phyloP scores from a whole-genome alignment of 2,113 vertebrate genomes.

The Pagrus major region DNA sequence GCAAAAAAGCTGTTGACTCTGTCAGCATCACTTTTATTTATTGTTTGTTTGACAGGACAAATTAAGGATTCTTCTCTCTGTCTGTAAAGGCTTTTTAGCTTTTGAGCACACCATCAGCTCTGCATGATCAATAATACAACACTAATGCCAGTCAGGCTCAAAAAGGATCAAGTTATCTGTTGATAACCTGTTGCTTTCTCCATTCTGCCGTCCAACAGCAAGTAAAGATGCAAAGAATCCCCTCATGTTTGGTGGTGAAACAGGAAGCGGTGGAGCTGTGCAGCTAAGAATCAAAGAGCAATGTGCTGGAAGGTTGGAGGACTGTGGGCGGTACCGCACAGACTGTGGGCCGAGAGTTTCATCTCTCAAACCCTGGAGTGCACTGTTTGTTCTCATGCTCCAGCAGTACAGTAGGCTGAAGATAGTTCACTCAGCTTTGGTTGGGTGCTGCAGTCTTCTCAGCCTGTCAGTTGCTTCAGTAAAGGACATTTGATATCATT shows the following conservation, averaged over 20 bases:
- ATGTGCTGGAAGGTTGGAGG: conserved; percentile 15
- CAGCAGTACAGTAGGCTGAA: conserved; percentile 10
- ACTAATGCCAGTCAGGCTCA: neutral
- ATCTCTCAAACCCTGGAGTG: neutral
- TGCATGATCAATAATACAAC: conserved; percentile 1
- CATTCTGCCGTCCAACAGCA: neutral
- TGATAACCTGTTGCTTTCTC: neutral
- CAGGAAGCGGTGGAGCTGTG: neutral
- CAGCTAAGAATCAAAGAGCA: neutral
- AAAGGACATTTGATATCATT: no score
- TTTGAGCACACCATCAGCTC: conserved; percentile 13
- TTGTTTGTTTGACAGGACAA: conserved; percentile 15
- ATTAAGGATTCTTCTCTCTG: neutral
- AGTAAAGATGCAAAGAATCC: neutral
- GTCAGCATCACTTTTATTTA: conserved; percentile 30
- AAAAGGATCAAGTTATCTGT: conserved; percentile 12
- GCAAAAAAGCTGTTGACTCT: conserved; percentile 15
- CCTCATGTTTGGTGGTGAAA: neutral
- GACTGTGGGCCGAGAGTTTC: conserved; percentile 15
- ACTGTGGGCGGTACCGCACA: conserved; percentile 9
- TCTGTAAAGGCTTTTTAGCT: neutral
- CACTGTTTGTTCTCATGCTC: neutral
- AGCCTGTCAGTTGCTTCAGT: no score
- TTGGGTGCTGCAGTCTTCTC: no score
- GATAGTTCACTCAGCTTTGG: conserved; percentile 16